A percentile compares a stretch with the other conserved stretches of the same genome.
Conservation (phyloP, 2,888 invertebrate species). For the Dascillus cervinus region DNA sequence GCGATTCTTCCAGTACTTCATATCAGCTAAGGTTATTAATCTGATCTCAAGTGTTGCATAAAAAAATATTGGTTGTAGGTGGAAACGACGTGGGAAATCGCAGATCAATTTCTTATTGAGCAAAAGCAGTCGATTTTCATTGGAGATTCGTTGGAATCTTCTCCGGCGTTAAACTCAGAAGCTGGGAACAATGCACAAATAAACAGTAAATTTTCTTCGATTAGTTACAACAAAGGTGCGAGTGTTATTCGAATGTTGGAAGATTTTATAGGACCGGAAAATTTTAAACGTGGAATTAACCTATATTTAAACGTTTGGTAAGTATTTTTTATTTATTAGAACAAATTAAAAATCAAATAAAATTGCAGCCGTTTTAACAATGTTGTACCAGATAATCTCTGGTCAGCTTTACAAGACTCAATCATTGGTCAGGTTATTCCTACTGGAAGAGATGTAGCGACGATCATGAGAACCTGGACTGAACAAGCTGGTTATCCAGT, state of each 20-base stretch:
- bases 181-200: conserved; percentile 53
- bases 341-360: too few species aligned
- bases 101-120: conserved; percentile 61
- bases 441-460: conserved; percentile 4
- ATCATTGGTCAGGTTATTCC: too few species aligned
- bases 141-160: conserved; percentile 49
- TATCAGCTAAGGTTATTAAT: conserved; percentile 46
- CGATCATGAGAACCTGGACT: conserved; percentile 55
- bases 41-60: neutral
- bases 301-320: conserved; percentile 49
- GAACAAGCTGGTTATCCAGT: conserved; percentile 54
- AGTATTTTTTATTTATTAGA: conserved; percentile 28
- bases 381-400: too few species aligned
- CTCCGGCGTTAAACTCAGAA: conserved; percentile 52
- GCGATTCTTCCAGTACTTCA: conserved; percentile 63
- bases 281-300: conserved; percentile 49
- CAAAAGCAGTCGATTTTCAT: conserved; percentile 58
- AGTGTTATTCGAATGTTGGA: conserved; percentile 57
- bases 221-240: conserved; percentile 62
- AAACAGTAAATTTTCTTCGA: conserved; percentile 54
- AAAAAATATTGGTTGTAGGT: conserved; percentile 46
- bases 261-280: conserved; percentile 48
- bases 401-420: too few species aligned
- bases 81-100: conserved; percentile 55
- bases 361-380: too few species aligned